Evolutionary conservation across 2,797 vertebrate genomes (phyloP).

Genomic region (Helostoma temminkii): DNA sequence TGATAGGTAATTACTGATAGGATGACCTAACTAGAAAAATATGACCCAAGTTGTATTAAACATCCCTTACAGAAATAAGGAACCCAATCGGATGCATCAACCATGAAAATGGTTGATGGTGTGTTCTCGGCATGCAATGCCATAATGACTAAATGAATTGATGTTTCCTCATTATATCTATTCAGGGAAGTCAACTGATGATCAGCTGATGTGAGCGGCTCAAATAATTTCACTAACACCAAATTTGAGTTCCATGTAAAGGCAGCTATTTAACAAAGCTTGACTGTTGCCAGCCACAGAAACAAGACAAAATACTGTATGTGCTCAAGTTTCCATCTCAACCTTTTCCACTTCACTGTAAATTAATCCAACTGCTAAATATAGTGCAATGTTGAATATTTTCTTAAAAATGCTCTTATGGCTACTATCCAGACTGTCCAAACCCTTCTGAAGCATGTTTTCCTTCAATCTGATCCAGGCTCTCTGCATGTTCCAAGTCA

Average conservation of each 20-base stretch:
- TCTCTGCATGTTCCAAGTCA: constrained; percentile 30
- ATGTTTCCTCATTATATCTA: not conserved
- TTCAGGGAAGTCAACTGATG: constrained; percentile 9
- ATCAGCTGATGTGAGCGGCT: constrained; percentile 9
- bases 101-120: no score
- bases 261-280: not conserved
- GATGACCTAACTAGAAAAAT: no score
- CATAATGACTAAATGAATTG: no score
- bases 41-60: no score
- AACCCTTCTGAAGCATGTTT: constrained; percentile 37
- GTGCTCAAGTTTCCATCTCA: constrained; percentile 15
- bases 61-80: no score
- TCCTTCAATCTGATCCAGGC: constrained; percentile 14
- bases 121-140: no score
- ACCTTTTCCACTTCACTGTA: constrained; percentile 3
- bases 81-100: no score
- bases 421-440: not conserved
- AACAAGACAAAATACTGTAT: constrained; percentile 7
- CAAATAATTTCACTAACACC: not conserved
- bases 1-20: no score
- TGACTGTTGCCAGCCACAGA: not conserved
- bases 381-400: constrained; percentile 14
- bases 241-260: constrained; percentile 25
- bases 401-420: constrained; percentile 1
- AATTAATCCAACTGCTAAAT: constrained; percentile 29